Evolutionary conservation across 2,888 invertebrate species (phyloP), one percentile per base, ranked within the genome.

Genomic region (Microctonus brassicae): DNA sequence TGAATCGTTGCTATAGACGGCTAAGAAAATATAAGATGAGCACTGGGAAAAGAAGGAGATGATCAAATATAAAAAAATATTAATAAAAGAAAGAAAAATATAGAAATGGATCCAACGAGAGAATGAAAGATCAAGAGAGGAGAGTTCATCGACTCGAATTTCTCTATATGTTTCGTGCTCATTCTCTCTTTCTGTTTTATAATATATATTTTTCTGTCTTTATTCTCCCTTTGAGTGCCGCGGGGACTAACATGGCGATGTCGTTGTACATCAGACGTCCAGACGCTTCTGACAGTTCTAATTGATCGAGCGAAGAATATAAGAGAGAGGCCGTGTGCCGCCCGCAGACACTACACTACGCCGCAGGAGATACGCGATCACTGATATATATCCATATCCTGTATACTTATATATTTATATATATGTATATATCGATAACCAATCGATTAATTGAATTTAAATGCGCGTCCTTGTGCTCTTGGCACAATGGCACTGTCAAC

Each of bases 231-330:
- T 58, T 33, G 17, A 58, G 9, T 29, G 29, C 57, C 29, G 57
- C 57, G 13, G 62, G 29, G 61, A 22, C 65, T 58, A 62, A 71
- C 52, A 71, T 67, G 71, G 66, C 55, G 71, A 70, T 71, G 67
- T 42, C 66, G 70, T 58, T 58, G 69, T 69, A 74, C 72, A 47
- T 47, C 47, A 73, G 74, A 74, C 70, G 72, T 72, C 75, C 73
- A 76, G 78, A 77, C 78, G 75, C 73, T 74, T 78, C 66, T 78
- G 78, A 79, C 79, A 77, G 78, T 75, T 74, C 66, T 77, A 76
- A 78, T 77, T 77, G 79, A 78, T 79, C 72, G 76, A 67, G 71
- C 58, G 70, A 75, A 75, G 73, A 75, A 75, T 73, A 72, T 72
- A 70, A 66, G 73, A 73, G 66, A n/a, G n/a, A n/a, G 65, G 67